Evolutionary conservation across 2,888 invertebrate genomes (phyloP).

Genomic region (Agrochola litura): DNA sequence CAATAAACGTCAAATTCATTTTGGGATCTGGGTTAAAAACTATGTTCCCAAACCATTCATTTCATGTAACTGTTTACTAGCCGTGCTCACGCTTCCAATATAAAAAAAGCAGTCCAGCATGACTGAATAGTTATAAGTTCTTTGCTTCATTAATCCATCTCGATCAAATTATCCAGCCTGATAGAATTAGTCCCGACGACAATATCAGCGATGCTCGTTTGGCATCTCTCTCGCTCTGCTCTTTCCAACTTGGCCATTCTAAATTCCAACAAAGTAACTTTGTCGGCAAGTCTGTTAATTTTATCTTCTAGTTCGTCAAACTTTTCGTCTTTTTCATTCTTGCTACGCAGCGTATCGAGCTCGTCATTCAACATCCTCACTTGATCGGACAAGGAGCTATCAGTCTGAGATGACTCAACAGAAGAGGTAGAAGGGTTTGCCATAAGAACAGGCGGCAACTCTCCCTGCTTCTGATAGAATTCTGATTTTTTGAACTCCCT

Average conservation of each 20-base stretch:
- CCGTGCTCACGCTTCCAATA: slow-evolving; percentile 1
- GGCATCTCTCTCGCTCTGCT: slow-evolving; percentile 20
- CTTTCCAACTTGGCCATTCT: slow-evolving; percentile 69
- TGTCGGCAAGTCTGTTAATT: slow-evolving; percentile 65
- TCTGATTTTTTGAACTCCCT: slow-evolving; percentile 76
- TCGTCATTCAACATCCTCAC: slow-evolving; percentile 69
- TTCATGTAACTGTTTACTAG: neutral
- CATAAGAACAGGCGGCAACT: slow-evolving; percentile 29
- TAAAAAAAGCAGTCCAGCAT: slow-evolving; percentile 7
- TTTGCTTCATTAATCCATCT: slow-evolving; percentile 14
- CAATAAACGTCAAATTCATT: slow-evolving; percentile 7
- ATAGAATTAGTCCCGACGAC: slow-evolving; percentile 17
- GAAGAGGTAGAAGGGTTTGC: slow-evolving; percentile 23
- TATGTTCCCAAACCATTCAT: neutral
- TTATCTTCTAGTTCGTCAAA: slow-evolving; percentile 58
- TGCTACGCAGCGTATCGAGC: slow-evolving; percentile 62
- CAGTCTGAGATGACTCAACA: slow-evolving; percentile 29
- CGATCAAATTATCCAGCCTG: slow-evolving; percentile 38
- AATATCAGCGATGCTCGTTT: slow-evolving; percentile 22
- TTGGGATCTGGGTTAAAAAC: neutral
- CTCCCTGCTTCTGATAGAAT: slow-evolving; percentile 74
- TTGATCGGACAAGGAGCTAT: slow-evolving; percentile 52
- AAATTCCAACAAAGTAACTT: slow-evolving; percentile 69
- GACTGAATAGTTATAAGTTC: neutral
- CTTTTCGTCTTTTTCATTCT: slow-evolving; percentile 59